These are phyloP conservation scores for Colletes latitarsis DNA, from an alignment of 1,140 invertebrate species.

Conservation along the genomic window DNA sequence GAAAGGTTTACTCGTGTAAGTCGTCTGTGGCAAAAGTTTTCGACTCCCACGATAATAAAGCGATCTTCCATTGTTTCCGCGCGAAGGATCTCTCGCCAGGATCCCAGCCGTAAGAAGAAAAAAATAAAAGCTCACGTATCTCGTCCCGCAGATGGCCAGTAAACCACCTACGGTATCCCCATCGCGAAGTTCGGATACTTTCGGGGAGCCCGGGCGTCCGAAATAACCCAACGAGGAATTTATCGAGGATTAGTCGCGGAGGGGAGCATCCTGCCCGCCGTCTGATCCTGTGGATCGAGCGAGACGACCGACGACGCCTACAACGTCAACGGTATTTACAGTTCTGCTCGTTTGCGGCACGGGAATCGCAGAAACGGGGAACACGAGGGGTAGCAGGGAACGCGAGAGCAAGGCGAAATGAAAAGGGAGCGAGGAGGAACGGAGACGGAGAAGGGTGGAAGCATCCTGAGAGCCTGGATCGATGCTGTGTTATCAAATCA, in stretches of 20 bases:
- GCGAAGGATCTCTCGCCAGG: not conserved
- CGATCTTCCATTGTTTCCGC: too few species aligned
- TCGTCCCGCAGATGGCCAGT: not conserved
- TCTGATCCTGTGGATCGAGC: not conserved
- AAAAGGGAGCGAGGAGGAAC: conserved; percentile 7
- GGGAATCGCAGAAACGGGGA: conserved; percentile 43
- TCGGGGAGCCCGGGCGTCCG: conserved; percentile 44
- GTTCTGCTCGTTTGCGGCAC: conserved; percentile 40
- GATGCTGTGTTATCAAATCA: conserved; percentile 68
- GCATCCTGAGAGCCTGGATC: conserved; percentile 62
- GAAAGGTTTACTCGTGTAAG: too few species aligned
- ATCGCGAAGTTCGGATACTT: conserved; percentile 57
- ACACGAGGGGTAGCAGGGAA: not conserved
- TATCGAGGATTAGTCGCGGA: conserved; percentile 50
- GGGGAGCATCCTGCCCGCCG: not conserved
- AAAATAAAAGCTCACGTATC: conserved; percentile 10
- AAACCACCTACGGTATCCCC: conserved; percentile 35
- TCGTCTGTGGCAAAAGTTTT: too few species aligned
- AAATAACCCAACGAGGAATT: conserved; percentile 59
- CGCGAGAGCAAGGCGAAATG: not conserved
- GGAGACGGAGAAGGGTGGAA: conserved; percentile 48
- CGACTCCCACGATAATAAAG: too few species aligned
- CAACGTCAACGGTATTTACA: conserved; percentile 53
- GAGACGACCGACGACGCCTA: conserved; percentile 5
- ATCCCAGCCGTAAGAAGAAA: not conserved